Percentiles rank a stretch among this genome's conserved stretches.
Conservation (phyloP, 2,888 invertebrate species). For the Meiosimyza decipiens region DNA sequence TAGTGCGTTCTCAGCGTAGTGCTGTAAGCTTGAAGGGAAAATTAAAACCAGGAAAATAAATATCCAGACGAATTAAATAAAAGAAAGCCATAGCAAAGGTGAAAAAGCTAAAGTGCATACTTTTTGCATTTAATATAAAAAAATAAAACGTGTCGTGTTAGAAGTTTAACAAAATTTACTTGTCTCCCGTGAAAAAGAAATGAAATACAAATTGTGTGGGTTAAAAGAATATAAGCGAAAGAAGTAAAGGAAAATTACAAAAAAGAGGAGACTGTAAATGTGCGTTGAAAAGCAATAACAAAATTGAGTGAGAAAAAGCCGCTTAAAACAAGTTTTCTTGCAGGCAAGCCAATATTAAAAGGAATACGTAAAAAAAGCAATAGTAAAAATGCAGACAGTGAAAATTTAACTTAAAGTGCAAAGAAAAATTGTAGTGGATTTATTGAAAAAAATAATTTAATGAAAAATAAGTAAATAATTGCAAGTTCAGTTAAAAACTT, state of each 20-base stretch:
- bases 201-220: background rate
- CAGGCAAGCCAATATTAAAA: background rate
- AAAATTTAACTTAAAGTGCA: too few relatives aligned
- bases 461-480: too few relatives aligned
- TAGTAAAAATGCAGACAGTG: background rate
- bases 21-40: background rate
- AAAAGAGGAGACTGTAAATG: slow-evolving; percentile 7
- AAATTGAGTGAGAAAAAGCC: slow-evolving; percentile 13
- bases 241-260: background rate
- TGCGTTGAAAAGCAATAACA: background rate
- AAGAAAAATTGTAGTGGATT: too few relatives aligned
- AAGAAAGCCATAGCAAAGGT: too few relatives aligned
- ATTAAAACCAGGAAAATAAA: too few relatives aligned
- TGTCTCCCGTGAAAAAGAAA: background rate
- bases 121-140: too few relatives aligned
- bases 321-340: slow-evolving; percentile 21
- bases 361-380: slow-evolving; percentile 2
- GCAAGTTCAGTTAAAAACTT: too few relatives aligned
- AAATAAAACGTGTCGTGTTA: too few relatives aligned
- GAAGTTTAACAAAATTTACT: too few relatives aligned
- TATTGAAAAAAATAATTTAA: too few relatives aligned
- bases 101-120: too few relatives aligned
- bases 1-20: background rate
- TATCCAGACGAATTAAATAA: too few relatives aligned
- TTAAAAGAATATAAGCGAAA: background rate